phyloP scores from a whole-genome alignment of 2,888 invertebrate genomes.

The Rugalucina vietnamica region DNA sequence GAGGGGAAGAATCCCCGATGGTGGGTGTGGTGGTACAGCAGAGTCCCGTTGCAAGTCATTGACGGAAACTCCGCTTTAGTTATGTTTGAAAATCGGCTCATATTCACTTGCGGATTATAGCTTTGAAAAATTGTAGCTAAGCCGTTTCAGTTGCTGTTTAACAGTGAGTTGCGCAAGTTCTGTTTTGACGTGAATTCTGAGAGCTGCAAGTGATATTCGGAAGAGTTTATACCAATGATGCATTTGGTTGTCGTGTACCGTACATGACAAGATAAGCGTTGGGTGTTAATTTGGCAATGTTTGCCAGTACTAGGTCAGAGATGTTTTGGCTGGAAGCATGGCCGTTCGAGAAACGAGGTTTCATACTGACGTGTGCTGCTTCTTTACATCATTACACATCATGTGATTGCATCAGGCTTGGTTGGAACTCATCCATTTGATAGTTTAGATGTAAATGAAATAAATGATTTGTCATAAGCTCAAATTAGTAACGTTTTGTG shows the following conservation, averaged over 20 bases:
- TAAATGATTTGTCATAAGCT: background rate
- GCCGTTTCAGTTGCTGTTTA: conserved; percentile 3
- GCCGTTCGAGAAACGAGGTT: background rate
- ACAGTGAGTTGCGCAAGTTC: background rate
- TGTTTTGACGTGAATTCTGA: background rate
- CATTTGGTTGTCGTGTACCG: conserved; percentile 17
- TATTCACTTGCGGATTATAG: conserved; percentile 9
- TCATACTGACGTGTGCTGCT: background rate
- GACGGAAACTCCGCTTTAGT: conserved; percentile 69
- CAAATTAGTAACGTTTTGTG: background rate
- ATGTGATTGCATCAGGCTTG: conserved; percentile 7
- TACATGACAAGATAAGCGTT: conserved; percentile 5
- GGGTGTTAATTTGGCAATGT: background rate
- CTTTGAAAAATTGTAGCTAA: background rate
- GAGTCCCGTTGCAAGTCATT: conserved; percentile 96
- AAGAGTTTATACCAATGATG: background rate
- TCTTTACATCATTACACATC: background rate
- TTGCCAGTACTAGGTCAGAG: background rate
- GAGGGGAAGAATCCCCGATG: conserved; percentile 91
- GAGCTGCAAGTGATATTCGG: conserved; percentile 1
- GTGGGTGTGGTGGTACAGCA: conserved; percentile 95
- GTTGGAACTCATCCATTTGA: background rate
- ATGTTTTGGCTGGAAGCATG: background rate
- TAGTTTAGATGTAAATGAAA: background rate
- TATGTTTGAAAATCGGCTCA: conserved; percentile 40